Percentiles rank a stretch among this genome's conserved stretches.
These are phyloP conservation scores for Poecilus cupreus DNA, from an alignment of 2,888 invertebrate species.

Conservation along the genomic window DNA sequence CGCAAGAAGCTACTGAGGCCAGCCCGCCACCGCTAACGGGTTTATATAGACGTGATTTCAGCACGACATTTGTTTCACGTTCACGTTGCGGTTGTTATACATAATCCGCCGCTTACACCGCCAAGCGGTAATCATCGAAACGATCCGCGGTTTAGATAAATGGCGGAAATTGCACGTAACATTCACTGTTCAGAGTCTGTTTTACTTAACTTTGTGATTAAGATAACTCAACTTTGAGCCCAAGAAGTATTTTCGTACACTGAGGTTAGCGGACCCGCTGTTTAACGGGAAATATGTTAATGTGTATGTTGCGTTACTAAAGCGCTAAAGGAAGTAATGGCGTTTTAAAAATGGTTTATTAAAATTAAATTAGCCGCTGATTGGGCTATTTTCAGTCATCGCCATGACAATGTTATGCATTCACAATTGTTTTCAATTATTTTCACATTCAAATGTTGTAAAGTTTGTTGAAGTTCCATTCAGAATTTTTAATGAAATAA, in stretches of 20 bases:
- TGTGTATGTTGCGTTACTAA: neutral
- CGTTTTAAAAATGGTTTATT: conserved; percentile 31
- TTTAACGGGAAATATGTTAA: conserved; percentile 13
- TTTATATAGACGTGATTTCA: conserved; percentile 42
- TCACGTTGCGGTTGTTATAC: conserved; percentile 5
- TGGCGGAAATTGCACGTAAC: conserved; percentile 28
- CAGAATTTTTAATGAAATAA: too few relatives aligned
- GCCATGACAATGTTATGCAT: neutral
- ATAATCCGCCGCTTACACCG: neutral
- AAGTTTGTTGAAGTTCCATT: too few relatives aligned
- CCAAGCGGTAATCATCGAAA: conserved; percentile 23
- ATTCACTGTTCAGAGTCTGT: conserved; percentile 19
- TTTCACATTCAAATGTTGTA: neutral
- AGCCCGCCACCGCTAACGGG: conserved; percentile 3
- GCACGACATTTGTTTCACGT: conserved; percentile 45
- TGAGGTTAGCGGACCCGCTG: neutral
- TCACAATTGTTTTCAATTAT: too few relatives aligned
- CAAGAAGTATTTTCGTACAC: neutral
- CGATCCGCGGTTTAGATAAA: conserved; percentile 17
- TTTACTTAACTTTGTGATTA: conserved; percentile 10
- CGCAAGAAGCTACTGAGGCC: neutral
- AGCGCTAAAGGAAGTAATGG: neutral
- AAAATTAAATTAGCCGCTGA: conserved; percentile 16
- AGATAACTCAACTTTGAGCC: conserved; percentile 22
- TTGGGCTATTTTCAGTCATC: conserved; percentile 23